Evolutionary conservation across 2,888 invertebrate species (phyloP).

Genomic region (Sinelater perroti): DNA sequence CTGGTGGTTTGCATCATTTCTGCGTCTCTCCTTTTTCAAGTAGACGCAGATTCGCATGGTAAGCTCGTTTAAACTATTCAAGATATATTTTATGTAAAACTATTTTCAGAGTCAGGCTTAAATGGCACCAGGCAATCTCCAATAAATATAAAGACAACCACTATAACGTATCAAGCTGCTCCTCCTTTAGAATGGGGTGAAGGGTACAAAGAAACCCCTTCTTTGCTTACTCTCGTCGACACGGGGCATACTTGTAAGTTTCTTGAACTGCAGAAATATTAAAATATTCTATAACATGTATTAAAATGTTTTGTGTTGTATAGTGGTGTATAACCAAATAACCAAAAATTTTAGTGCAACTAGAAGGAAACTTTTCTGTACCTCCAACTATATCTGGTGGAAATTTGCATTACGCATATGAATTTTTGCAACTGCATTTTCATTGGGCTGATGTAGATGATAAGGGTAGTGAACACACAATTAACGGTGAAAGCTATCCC

Average conservation of each 20-base stretch:
- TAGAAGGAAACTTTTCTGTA: not conserved
- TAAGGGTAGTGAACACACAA: conserved; percentile 28
- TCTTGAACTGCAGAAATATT: not conserved
- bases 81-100: no score
- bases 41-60: no score
- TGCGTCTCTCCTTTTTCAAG: no score
- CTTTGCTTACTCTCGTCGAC: not conserved
- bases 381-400: conserved; percentile 13
- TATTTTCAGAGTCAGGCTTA: no score
- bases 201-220: not conserved
- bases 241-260: conserved; percentile 25
- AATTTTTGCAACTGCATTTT: conserved; percentile 27
- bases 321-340: no score
- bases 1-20: no score
- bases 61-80: no score
- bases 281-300: not conserved
- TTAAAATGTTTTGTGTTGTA: not conserved
- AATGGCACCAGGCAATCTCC: conserved; percentile 32
- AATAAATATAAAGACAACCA: conserved; percentile 11
- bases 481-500: conserved; percentile 15
- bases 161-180: not conserved
- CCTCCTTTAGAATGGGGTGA: conserved; percentile 14
- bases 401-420: conserved; percentile 11
- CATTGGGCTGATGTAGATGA: conserved; percentile 25
- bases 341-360: conserved; percentile 19